Evolutionary conservation across 2,113 vertebrate species (phyloP).

Genomic region (Scolopax mira): DNA sequence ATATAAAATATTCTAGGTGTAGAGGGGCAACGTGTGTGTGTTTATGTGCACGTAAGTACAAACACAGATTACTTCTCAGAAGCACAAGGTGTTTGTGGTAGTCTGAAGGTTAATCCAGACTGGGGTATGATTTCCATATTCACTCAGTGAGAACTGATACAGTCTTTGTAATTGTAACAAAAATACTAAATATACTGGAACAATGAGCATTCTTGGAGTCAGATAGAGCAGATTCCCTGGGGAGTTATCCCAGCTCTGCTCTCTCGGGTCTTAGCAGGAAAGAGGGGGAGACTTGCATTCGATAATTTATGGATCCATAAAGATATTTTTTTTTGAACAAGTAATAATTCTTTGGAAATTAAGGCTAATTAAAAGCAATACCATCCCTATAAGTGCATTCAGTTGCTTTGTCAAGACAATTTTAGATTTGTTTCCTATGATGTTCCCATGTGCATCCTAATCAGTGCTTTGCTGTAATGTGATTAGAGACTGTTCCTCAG

Average conservation of each 20-base stretch:
- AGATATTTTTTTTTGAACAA: neutral
- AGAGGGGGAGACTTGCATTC: neutral
- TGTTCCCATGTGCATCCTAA: neutral
- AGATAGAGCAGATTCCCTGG: neutral
- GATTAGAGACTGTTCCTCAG: neutral
- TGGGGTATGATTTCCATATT: neutral
- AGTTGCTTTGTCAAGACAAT: slow-evolving; percentile 9
- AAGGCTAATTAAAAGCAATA: slow-evolving; percentile 46
- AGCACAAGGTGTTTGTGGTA: neutral
- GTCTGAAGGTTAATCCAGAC: neutral
- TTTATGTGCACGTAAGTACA: neutral
- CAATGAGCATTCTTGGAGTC: neutral
- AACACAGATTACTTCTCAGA: neutral
- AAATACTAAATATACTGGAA: neutral
- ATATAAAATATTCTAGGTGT: neutral
- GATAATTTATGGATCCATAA: slow-evolving; percentile 21
- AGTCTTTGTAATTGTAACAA: neutral
- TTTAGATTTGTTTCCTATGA: neutral
- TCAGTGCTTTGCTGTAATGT: neutral
- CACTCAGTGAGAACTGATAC: neutral
- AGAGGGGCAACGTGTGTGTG: neutral
- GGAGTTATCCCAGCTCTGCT: neutral
- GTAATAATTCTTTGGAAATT: slow-evolving; percentile 38
- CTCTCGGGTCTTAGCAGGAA: neutral
- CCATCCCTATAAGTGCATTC: neutral